Evolutionary conservation across 1,140 invertebrate species (phyloP).

Genomic region (Spodoptera litura): DNA sequence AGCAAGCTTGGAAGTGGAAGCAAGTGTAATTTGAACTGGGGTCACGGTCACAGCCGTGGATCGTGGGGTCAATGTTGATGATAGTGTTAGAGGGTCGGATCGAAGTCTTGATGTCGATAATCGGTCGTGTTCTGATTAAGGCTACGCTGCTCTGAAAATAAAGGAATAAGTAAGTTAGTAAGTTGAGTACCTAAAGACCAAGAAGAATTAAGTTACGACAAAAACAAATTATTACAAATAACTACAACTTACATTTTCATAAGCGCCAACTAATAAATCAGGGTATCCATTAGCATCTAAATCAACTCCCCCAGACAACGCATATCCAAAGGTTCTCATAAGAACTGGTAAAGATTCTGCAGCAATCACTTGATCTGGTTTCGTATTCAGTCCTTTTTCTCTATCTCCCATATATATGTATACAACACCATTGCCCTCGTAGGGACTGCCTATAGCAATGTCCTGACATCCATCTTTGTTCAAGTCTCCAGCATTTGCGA

Average conservation of each 20-base stretch:
- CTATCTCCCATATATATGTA: slow-evolving; percentile 95
- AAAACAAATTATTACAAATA: no score
- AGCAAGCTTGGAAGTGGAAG: slow-evolving; percentile 96
- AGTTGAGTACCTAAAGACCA: no score
- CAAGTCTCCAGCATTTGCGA: slow-evolving; percentile 95
- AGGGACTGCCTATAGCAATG: slow-evolving; percentile 96
- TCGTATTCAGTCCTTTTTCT: slow-evolving; percentile 89
- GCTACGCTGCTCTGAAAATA: slow-evolving; percentile 88
- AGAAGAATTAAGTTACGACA: no score
- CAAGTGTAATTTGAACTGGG: slow-evolving; percentile 90
- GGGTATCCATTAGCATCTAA: slow-evolving; percentile 97
- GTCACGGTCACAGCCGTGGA: slow-evolving; percentile 90
- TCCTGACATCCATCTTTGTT: slow-evolving; percentile 97
- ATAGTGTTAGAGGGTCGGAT: slow-evolving; percentile 86
- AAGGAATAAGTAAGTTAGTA: no score
- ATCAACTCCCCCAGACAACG: slow-evolving; percentile 95
- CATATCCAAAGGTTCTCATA: slow-evolving; percentile 94
- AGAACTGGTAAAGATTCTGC: slow-evolving; percentile 79
- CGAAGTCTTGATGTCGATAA: slow-evolving; percentile 93
- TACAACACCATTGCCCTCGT: slow-evolving; percentile 93
- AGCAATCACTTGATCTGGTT: slow-evolving; percentile 90
- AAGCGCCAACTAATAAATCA: slow-evolving; percentile 96
- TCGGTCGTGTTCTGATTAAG: slow-evolving; percentile 92
- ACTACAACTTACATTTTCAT: slow-evolving; percentile 87
- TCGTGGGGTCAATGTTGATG: slow-evolving; percentile 93